Evolutionary conservation across 92 coral and sea anemone species (phyloP).

Genomic region (Heliopora coerulea): DNA sequence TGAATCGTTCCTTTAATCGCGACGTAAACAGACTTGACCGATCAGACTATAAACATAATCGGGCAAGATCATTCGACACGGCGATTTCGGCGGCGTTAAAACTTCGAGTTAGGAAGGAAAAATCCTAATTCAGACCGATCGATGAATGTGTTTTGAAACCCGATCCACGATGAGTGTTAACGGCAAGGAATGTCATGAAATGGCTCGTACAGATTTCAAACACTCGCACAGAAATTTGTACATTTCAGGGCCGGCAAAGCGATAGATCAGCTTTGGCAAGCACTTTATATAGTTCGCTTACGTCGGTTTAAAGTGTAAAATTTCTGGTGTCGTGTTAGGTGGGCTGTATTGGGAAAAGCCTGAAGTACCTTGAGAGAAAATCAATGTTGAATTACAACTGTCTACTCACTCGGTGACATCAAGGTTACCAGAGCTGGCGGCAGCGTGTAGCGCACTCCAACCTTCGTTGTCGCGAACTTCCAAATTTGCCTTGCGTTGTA

Average conservation of each 20-base stretch:
- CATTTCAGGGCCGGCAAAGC: background rate
- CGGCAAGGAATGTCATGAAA: background rate
- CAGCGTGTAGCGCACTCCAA: constrained; percentile 97
- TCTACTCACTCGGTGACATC: constrained; percentile 94
- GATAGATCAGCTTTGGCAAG: background rate
- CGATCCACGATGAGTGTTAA: constrained; percentile 48
- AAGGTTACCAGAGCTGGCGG: constrained; percentile 97
- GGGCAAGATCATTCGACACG: background rate
- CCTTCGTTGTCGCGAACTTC: constrained; percentile 97
- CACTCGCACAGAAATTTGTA: background rate
- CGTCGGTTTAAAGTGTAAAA: too few relatives aligned
- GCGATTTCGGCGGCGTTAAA: background rate
- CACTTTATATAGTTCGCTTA: background rate
- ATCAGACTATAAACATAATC: background rate
- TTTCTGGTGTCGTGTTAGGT: constrained; percentile 42
- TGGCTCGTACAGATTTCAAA: background rate
- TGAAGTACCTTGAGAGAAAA: constrained; percentile 47
- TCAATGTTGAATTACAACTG: constrained; percentile 24
- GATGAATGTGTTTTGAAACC: constrained; percentile 85
- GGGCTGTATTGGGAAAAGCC: constrained; percentile 42
- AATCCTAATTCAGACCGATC: constrained; percentile 58
- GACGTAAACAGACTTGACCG: too few relatives aligned
- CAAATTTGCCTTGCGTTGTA: constrained; percentile 82
- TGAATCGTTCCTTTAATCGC: too few relatives aligned
- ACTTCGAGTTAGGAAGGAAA: constrained; percentile 25